Evolutionary conservation across 2,797 vertebrate genomes (phyloP).

Genomic region (Ptychadena robeensis): DNA sequence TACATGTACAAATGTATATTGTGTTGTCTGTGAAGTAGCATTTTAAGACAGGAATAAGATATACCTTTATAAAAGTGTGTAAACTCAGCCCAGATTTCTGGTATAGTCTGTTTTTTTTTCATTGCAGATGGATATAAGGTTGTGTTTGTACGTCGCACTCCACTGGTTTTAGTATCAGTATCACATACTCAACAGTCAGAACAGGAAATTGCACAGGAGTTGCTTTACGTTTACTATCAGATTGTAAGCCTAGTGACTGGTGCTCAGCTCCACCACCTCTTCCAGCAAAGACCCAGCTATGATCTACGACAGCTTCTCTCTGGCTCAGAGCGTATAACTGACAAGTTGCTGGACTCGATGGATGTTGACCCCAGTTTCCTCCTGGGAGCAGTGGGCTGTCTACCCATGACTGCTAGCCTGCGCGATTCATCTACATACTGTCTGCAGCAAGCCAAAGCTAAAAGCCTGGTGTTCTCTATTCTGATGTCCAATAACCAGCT

Average conservation of each 20-base stretch:
- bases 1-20: too few relatives aligned
- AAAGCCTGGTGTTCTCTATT: conserved; percentile 93
- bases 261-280: conserved; percentile 94
- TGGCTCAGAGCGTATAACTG: conserved; percentile 93
- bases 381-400: conserved; percentile 90
- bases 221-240: conserved; percentile 97
- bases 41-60: too few relatives aligned
- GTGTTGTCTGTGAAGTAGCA: too few relatives aligned
- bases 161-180: conserved; percentile 93
- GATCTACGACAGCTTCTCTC: conserved; percentile 92
- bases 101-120: neutral
- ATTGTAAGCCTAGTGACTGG: conserved; percentile 95
- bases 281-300: conserved; percentile 95
- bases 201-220: conserved; percentile 90
- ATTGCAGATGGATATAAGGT: conserved; percentile 91
- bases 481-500: conserved; percentile 88
- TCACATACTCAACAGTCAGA: conserved; percentile 88
- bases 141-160: conserved; percentile 92
- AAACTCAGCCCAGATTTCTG: neutral
- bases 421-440: conserved; percentile 85
- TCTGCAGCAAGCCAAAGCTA: conserved; percentile 89
- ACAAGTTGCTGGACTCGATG: conserved; percentile 89
- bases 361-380: conserved; percentile 91
- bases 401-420: conserved; percentile 82
- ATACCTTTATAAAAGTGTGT: neutral